Evolutionary conservation across 2,113 vertebrate genomes (phyloP).

Genomic region (Stegastes partitus): DNA sequence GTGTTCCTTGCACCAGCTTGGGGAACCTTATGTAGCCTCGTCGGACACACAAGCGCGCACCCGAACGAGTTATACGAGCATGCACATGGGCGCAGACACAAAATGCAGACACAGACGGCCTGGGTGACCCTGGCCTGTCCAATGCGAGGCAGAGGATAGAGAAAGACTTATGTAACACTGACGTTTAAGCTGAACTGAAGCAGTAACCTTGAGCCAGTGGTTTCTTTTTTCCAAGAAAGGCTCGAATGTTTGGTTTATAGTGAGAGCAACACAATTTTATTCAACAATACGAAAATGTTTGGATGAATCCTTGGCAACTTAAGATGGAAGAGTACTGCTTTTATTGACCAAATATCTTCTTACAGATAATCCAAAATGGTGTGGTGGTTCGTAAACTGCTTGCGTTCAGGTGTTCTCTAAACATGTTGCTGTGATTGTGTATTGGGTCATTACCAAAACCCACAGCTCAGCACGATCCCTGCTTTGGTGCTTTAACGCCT

Average conservation of each 20-base stretch:
- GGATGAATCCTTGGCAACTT: no score
- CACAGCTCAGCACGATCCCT: no score
- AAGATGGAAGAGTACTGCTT: neutral
- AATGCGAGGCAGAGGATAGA: conserved; percentile 38
- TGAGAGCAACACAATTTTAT: neutral
- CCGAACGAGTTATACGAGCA: conserved; percentile 22
- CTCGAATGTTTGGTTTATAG: conserved; percentile 10
- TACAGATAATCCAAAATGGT: no score
- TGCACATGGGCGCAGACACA: conserved; percentile 21
- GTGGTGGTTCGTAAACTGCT: no score
- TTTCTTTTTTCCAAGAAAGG: conserved; percentile 35
- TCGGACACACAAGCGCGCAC: conserved; percentile 11
- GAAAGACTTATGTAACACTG: conserved; percentile 58
- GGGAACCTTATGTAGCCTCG: conserved; percentile 39
- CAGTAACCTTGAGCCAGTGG: conserved; percentile 41
- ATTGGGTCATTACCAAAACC: neutral
- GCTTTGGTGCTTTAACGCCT: neutral
- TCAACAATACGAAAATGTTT: no score
- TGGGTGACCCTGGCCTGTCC: conserved; percentile 34
- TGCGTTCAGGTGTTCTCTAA: no score
- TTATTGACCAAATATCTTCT: neutral
- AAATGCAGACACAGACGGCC: conserved; percentile 49
- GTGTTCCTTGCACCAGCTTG: conserved; percentile 47
- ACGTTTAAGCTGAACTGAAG: conserved; percentile 35
- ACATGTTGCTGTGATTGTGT: neutral